These are phyloP conservation scores for Trachelus tabidus DNA, from an alignment of 2,888 invertebrate species.

Conservation along the genomic window DNA sequence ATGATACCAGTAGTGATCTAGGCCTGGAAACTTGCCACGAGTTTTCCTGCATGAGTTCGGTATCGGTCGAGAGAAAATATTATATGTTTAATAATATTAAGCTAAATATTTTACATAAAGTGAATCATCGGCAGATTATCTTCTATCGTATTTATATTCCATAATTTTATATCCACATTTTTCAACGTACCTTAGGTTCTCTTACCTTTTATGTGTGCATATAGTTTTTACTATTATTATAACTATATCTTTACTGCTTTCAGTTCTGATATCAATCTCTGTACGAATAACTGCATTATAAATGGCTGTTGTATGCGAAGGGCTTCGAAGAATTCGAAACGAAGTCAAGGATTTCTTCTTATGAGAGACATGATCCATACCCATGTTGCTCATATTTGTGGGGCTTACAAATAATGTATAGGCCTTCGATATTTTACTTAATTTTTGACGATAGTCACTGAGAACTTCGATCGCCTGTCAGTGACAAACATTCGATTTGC, in stretches of 20 bases:
- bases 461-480: background rate
- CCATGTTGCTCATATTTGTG: background rate
- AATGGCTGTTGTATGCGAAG: slow-evolving; percentile 19
- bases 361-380: slow-evolving; percentile 1
- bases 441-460: background rate
- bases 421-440: background rate
- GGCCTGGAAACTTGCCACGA: background rate
- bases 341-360: slow-evolving; percentile 44
- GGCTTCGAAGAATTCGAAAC: slow-evolving; percentile 32
- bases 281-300: background rate
- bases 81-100: background rate
- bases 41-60: background rate
- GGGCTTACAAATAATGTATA: background rate
- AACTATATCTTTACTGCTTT: background rate
- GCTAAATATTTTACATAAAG: background rate
- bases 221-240: background rate
- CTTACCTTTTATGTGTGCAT: background rate
- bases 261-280: background rate
- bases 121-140: background rate
- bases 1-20: background rate
- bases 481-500: background rate
- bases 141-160: background rate
- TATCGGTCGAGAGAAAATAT: background rate
- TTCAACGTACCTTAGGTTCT: background rate
- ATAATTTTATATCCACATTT: no score